Base-by-base conservation (phyloP, 2,888 invertebrate genomes). In the Spilarctia lutea region DNA sequence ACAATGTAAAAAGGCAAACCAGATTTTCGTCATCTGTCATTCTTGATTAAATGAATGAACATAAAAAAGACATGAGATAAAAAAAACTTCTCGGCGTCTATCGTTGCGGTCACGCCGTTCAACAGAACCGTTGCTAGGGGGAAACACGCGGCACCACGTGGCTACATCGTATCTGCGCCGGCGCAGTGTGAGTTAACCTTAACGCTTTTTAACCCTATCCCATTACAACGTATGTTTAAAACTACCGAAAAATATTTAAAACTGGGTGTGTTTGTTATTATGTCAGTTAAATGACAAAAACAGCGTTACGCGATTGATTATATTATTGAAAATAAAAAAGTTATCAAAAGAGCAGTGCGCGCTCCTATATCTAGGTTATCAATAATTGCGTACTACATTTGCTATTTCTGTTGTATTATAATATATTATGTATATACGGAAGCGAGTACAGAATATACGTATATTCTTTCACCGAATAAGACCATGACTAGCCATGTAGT, bases 311-410 rank as follows among this genome's bases (percentile, higher is more conserved):
- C 39, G 65, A 13, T 30, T 63, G n/a, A 35, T 67, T 39, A 72
- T 74, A 71, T 78, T 78, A 73, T 73, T 68, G 73, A 72, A 66
- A 76, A 63, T 52, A 73, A 79, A 76, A 76, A 77, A 52, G 48
- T 65, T 79, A 74, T 83, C 74, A 74, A 75, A 73, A 72, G 72
- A 73, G 65, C 76, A 73, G 45, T 72, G 73, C 72, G 56, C 72
- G 65, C 73, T 70, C 75, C 30, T 69, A 72, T 75, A 82, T 75
- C 69, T 81, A 68, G 82, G 82, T 82, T 82, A 82, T 79, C 84
- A 82, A 79, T 73, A 76, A 60, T 65, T 71, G 45, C 68, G 60
- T 74, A 68, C 73, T 56, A 63, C 39, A 70, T 42, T 68, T 69
- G 79, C 72, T 79, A 74, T 77, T 77, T 77, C 71, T 79, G 72